Base-by-base conservation (phyloP, 2,797 vertebrate genomes). In the Lycodopsis pacificus region DNA sequence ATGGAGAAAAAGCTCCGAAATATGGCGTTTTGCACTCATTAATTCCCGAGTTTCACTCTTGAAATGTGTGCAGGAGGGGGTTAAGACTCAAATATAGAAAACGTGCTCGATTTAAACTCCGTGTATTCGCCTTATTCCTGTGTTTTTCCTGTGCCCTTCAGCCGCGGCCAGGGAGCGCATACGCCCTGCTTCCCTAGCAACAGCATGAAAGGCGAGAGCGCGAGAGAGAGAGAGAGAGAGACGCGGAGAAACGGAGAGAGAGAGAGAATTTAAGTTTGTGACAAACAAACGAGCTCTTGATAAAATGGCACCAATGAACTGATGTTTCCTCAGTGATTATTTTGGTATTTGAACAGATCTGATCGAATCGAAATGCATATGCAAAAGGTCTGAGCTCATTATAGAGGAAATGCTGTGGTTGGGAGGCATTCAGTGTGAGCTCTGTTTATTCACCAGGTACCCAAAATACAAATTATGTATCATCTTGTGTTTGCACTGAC, bases 121-220 rank as follows among this genome's bases (percentile, higher is more conserved):
- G 32, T 34, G 7, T 90, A 85, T 77, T 40, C 57, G 71, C 22
- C 40, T 51, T 68, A 65, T 88, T 75, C 46, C 51, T 10, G 61
- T 68, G 82, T 92, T 90, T 87, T 71, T 14, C 71, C 57, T 44
- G 79, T 90, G 91, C 90, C 92, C 90, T 93, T 91, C 91, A 92
- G 87, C 86, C 84, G 82, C 86, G 88, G 86, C 89, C 87, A 88
- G 85, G 78, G 76, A 86, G 90, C 89, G 92, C 88, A 95, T 91
- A 94, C 95, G 93, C 94, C 94, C 95, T 91, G 91, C 93, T 94
- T 90, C 94, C 91, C 90, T 93, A 93, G 91, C 93, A 94, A 94
- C 88, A 95, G 92, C 89, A 86, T 82, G 83, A 89, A 91, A 84
- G 79, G 89, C 71, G 63, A 73, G 89, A 67, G 57, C 54, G 57